Evolutionary conservation across 2,113 vertebrate genomes (phyloP).

Genomic region (Rhinogobius similis): DNA sequence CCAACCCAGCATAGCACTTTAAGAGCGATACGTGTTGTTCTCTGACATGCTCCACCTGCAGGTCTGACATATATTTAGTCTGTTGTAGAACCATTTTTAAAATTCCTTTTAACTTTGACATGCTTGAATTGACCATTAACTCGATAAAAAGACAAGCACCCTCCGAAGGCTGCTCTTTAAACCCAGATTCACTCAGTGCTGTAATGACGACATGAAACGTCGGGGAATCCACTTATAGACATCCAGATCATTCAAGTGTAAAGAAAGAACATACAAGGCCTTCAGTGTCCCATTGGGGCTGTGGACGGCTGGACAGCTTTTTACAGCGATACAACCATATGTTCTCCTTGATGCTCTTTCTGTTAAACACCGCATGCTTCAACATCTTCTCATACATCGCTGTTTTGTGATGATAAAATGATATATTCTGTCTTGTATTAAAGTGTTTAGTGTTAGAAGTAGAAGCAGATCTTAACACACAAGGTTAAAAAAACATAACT

Average conservation of each 20-base stretch:
- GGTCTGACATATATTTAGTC: not conserved
- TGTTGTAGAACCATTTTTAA: not conserved
- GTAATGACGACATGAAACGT: conserved; percentile 57
- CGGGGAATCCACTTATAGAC: conserved; percentile 49
- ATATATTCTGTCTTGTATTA: not conserved
- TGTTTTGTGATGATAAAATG: not conserved
- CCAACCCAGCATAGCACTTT: no score
- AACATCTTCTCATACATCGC: not conserved
- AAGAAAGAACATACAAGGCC: conserved; percentile 54
- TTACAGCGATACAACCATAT: conserved; percentile 31
- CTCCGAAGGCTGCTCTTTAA: conserved; percentile 38
- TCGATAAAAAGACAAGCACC: conserved; percentile 46
- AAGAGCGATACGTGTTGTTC: no score
- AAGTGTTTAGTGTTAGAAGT: not conserved
- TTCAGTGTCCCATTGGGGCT: conserved; percentile 29
- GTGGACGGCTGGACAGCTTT: conserved; percentile 29
- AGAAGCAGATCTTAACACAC: no score
- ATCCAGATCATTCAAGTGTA: conserved; percentile 44
- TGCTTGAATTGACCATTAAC: conserved; percentile 46
- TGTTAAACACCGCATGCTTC: conserved; percentile 3
- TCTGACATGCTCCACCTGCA: no score
- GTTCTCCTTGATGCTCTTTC: conserved; percentile 24
- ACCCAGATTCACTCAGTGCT: conserved; percentile 41
- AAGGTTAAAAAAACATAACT: no score
- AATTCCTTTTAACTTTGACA: conserved; percentile 21